A percentile compares a stretch with the other conserved stretches of the same genome.
phyloP scores from a whole-genome alignment of 30 jellyfish, hydroid and myxozoan genomes.

The Turritopsis rubra region DNA sequence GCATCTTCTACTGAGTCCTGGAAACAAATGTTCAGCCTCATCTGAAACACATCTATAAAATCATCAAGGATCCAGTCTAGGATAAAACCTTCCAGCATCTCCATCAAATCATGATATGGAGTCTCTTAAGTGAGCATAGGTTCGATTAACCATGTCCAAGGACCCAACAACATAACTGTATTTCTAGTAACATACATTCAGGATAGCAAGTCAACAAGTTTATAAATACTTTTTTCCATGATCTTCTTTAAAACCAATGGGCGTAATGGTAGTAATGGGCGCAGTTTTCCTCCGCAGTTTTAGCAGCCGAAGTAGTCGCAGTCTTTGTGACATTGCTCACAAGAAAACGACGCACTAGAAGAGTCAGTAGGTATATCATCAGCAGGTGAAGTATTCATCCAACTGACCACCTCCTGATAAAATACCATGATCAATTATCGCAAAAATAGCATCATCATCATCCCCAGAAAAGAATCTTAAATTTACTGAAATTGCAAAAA shows the following conservation, averaged over 20 bases:
- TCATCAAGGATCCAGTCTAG: no score
- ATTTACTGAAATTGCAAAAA: no score
- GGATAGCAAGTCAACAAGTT: background rate
- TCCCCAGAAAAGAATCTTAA: no score
- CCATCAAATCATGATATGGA: background rate
- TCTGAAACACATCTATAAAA: background rate
- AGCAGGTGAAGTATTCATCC: background rate
- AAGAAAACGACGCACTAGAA: background rate
- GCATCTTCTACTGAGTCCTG: background rate
- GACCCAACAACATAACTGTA: background rate
- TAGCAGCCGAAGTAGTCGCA: background rate
- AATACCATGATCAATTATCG: background rate
- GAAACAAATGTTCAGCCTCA: background rate
- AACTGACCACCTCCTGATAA: background rate
- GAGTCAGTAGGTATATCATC: background rate
- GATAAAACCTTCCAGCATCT: background rate
- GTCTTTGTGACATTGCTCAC: background rate
- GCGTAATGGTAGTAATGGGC: background rate
- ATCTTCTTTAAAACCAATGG: background rate
- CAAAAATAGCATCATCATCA: background rate
- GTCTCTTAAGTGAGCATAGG: background rate
- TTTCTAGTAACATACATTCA: background rate
- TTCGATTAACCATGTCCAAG: no score
- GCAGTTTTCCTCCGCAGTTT: background rate
- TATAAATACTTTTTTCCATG: background rate